Evolutionary conservation across 2,888 invertebrate genomes (phyloP).

Genomic region (Eumacrocentrus americanus): DNA sequence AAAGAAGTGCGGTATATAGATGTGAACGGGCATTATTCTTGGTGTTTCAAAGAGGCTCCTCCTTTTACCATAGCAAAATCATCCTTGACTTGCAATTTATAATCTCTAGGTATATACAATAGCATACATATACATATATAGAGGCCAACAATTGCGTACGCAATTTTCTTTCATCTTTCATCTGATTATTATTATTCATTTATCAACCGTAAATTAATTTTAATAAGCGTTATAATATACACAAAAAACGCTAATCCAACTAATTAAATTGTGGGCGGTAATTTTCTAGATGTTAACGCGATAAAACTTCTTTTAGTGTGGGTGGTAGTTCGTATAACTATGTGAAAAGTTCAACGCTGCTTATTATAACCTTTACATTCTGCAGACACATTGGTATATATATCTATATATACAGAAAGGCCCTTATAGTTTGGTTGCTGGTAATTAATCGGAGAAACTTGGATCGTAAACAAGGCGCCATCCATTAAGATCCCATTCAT

Average conservation of each 20-base stretch:
- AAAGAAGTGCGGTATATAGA: no score
- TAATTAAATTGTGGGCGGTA: background rate
- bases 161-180: no score
- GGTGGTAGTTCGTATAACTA: background rate
- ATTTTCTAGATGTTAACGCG: background rate
- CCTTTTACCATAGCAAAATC: slow-evolving; percentile 23
- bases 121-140: no score
- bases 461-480: slow-evolving; percentile 54
- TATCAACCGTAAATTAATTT: background rate
- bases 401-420: background rate
- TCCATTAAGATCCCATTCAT: slow-evolving; percentile 55
- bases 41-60: slow-evolving; percentile 20
- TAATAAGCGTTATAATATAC: background rate
- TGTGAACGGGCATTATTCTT: slow-evolving; percentile 13
- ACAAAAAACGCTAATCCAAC: background rate
- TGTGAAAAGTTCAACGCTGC: background rate
- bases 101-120: background rate
- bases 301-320: background rate
- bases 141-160: background rate
- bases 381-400: slow-evolving; percentile 1
- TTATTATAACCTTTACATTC: background rate
- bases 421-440: slow-evolving; percentile 32
- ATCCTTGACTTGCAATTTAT: slow-evolving; percentile 24
- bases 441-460: slow-evolving; percentile 56
- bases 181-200: background rate